Conservation (phyloP, 2,113 vertebrate genomes). For the Cichladusa arquata region DNA sequence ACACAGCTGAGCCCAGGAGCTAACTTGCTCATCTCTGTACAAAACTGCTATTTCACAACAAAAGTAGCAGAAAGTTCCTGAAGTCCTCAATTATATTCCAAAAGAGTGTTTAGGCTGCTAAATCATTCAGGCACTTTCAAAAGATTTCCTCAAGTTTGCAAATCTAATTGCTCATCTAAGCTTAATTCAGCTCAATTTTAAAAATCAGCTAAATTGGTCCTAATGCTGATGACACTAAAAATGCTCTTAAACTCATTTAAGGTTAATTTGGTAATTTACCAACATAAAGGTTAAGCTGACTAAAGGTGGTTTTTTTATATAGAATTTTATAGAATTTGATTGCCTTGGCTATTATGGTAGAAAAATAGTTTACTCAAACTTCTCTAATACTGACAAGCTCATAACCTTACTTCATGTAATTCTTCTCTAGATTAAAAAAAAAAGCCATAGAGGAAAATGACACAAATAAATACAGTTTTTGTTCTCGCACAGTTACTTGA, state of each 20-base stretch:
- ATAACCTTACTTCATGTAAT: background rate
- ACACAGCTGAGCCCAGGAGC: background rate
- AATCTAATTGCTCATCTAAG: background rate
- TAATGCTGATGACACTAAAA: background rate
- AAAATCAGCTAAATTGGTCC: constrained; percentile 5
- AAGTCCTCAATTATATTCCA: background rate
- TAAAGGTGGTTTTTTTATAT: background rate
- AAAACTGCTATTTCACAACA: background rate
- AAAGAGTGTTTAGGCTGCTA: background rate
- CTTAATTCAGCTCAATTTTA: background rate
- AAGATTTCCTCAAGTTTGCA: background rate
- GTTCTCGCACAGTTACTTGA: background rate
- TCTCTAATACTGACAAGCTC: background rate
- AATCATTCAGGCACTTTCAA: background rate
- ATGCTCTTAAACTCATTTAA: background rate
- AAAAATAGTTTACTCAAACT: background rate
- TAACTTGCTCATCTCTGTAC: background rate
- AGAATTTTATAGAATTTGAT: background rate
- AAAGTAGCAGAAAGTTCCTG: background rate
- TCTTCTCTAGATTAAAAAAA: background rate
- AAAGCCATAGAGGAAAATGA: background rate
- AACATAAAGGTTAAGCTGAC: background rate
- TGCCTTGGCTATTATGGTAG: background rate
- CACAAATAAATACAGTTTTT: background rate
- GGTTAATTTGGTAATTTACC: constrained; percentile 11